Base-by-base conservation (phyloP, 2,888 invertebrate species). In the Nomada fabriciana region DNA sequence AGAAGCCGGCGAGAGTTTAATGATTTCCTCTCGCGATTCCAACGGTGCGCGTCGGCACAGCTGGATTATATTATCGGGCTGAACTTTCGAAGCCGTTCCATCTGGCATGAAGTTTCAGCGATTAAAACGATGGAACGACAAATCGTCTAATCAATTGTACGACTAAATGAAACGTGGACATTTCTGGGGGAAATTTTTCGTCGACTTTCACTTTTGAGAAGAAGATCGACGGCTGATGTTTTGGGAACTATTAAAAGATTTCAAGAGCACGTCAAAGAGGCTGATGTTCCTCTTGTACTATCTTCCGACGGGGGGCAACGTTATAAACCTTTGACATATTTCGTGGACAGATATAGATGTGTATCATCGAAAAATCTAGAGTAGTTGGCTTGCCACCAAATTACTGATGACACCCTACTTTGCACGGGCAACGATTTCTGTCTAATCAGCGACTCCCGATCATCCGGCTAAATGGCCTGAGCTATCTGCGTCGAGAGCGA, bases 361-460 rank as follows among this genome's bases (percentile, higher is more conserved):
- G 59, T 73, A 65, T 75, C 76, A 61, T 76, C 60, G 76, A 82
- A 76, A 81, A 82, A 81, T 71, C 52, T 76, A 61, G 65, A 82
- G 72, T 73, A 69, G 82, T 81, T 82, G 82, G 81, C 81, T 76
- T 67, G 72, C n/a, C 64, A 82, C 73, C 76, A 82, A 82, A 82
- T 82, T 76, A 82, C 69, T 59, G 75, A 80, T 64, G 82, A 65
- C 81, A 82, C 65, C 68, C 59, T 73, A 36, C 3, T 75, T 60
- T 36, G 23, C 65, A 70, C 36, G 64, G 76, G 76, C 29, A 63
- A 36, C 72, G 72, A 81, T 81, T 76, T 70, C 60, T 81, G 81
- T 81, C 69, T 76, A 72, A 81, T 82, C 82, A 81, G 76, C 69
- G 64, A 47, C 81, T 76, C 80, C 72, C 63, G 82, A 82, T 82